Evolutionary conservation across 2,113 vertebrate genomes (phyloP).

Genomic region (Casuarius casuarius): DNA sequence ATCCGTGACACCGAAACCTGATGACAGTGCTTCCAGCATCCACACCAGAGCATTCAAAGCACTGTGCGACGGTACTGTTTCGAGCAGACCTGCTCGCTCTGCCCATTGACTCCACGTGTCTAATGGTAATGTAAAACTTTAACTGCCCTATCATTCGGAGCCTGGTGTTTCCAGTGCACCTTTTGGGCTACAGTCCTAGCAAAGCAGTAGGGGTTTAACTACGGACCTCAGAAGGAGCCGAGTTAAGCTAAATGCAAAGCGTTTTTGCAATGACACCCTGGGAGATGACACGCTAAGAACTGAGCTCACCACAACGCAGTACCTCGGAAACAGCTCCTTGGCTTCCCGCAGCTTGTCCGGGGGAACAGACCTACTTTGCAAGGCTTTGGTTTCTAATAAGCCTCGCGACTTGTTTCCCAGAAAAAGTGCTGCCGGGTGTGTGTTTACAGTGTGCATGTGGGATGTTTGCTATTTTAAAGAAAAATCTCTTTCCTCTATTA

Average conservation of each 20-base stretch:
- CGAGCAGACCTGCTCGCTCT: background rate
- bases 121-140: background rate
- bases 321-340: background rate
- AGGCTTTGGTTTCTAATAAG: background rate
- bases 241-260: background rate
- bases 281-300: background rate
- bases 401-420: background rate
- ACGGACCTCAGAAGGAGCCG: background rate
- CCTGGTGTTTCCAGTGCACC: fast-evolving
- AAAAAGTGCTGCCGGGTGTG: background rate
- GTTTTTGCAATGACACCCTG: background rate
- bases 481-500: background rate
- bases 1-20: fast-evolving
- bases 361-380: background rate
- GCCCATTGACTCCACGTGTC: background rate
- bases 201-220: background rate
- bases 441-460: background rate
- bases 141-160: background rate
- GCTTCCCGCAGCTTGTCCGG: background rate
- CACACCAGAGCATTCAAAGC: background rate
- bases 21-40: background rate
- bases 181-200: background rate
- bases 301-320: background rate
- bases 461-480: background rate
- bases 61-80: background rate